Evolutionary conservation across 2,797 vertebrate species (phyloP).

Genomic region (Parauchenoglanis ngamensis): DNA sequence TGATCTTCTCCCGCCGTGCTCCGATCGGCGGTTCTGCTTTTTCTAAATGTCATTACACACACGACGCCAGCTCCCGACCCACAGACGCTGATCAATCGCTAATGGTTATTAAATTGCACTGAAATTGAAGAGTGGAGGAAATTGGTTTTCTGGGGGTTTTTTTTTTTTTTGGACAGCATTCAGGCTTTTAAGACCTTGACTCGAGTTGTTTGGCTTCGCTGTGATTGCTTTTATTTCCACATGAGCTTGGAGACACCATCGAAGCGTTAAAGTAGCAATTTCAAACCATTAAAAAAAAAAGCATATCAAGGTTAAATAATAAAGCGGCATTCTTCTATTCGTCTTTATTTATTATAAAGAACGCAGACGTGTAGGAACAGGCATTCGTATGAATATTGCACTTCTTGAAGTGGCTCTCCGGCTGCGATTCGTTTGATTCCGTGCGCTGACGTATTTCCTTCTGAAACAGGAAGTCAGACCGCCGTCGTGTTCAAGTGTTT

Average conservation of each 20-base stretch:
- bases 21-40: not conserved
- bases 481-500: too few species aligned
- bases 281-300: not conserved
- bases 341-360: not conserved
- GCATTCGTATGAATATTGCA: not conserved
- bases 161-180: constrained; percentile 14
- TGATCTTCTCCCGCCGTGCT: not conserved
- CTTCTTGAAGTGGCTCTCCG: not conserved
- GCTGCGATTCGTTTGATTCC: not conserved
- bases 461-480: not conserved
- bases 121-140: constrained; percentile 19
- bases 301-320: not conserved
- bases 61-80: not conserved
- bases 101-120: constrained; percentile 26
- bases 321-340: not conserved
- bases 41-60: constrained; percentile 40
- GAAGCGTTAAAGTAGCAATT: not conserved
- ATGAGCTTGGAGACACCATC: not conserved
- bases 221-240: not conserved
- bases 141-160: constrained; percentile 12
- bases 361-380: not conserved
- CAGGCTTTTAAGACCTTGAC: not conserved
- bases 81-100: constrained; percentile 23
- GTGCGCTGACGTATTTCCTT: not conserved
- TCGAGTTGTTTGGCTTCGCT: not conserved